Evolutionary conservation across 2,888 invertebrate genomes (phyloP).

Genomic region (Drymonia ruficornis): DNA sequence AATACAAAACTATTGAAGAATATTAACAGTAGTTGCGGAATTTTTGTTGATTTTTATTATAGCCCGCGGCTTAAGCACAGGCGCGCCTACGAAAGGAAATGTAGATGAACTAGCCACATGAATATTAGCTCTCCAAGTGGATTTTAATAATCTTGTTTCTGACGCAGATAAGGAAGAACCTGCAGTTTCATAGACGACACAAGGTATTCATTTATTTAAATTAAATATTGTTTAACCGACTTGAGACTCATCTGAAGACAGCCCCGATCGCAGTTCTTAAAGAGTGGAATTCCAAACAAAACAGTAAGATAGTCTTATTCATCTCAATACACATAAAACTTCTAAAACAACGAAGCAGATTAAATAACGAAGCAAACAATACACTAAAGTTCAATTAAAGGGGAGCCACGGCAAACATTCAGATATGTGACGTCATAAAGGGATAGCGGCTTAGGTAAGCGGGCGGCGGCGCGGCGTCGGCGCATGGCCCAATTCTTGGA

Average conservation of each 20-base stretch:
- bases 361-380: conserved; percentile 54
- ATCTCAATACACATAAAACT: conserved; percentile 13
- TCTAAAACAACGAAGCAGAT: conserved; percentile 38
- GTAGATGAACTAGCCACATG: too few relatives aligned
- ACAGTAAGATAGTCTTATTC: conserved; percentile 1
- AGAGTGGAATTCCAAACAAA: not conserved
- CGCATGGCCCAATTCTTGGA: conserved; percentile 60
- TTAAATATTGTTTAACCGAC: too few relatives aligned
- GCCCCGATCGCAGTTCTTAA: not conserved
- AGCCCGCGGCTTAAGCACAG: too few relatives aligned
- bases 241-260: not conserved
- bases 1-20: not conserved
- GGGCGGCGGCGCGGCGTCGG: conserved; percentile 32
- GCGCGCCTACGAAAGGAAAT: too few relatives aligned
- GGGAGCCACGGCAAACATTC: conserved; percentile 50
- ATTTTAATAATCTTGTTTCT: too few relatives aligned
- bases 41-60: not conserved
- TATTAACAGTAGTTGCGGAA: not conserved
- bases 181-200: too few relatives aligned
- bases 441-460: conserved; percentile 60
- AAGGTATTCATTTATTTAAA: too few relatives aligned
- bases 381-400: conserved; percentile 60
- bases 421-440: conserved; percentile 67
- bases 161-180: too few relatives aligned
- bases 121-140: too few relatives aligned